Base-by-base conservation (phyloP, 2,888 invertebrate species). In the Drosophila neotestacea region DNA sequence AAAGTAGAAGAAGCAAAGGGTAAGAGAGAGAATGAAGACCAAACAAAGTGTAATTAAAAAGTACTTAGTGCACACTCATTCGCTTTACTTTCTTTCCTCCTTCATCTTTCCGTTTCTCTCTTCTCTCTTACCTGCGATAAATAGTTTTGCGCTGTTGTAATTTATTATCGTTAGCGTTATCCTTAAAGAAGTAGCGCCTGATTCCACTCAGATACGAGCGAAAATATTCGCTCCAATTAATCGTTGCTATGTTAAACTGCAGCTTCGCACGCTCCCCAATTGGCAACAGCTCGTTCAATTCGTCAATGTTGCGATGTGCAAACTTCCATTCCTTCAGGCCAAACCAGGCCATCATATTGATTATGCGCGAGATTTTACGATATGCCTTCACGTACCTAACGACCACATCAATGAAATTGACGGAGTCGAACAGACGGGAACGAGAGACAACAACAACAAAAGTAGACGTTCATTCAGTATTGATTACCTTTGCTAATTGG, bases 181-280 rank as follows among this genome's bases (percentile, higher is more conserved):
- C 96, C 90, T 96, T 96, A 77, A 96, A 93, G 79, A 96, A 92
- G 91, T 95, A 95, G 69, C 93, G 92, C 79, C 96, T 94, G 61
- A 95, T 94, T 42, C 96, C 96, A 81, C 94, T 93, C 50, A 95
- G 93, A 90, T 96, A 96, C 62, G 93, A 94, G 72, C 93, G 93
- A 85, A 96, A 94, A 90, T 95, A 96, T 54, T 93, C 91, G 48
- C 93, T 91, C 96, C 96, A 96, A 89, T 95, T 93, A 69, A 96
- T 94, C 56, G 94, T 93, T 36, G 92, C 93, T 68, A 96, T 94
- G 88, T 94, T 94, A 88, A 96, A 95, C 85, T 92, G 91, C 70
- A 93, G 85, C 73, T 90, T 70, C 58, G 81, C 73, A 32, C 89
- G 90, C 67, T 89, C 88, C 36, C 63, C 74, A 7, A 32, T 61